Evolutionary conservation across 2,113 vertebrate species (phyloP), one percentile per base, ranked within the genome.

Genomic region (Arenaria interpres): DNA sequence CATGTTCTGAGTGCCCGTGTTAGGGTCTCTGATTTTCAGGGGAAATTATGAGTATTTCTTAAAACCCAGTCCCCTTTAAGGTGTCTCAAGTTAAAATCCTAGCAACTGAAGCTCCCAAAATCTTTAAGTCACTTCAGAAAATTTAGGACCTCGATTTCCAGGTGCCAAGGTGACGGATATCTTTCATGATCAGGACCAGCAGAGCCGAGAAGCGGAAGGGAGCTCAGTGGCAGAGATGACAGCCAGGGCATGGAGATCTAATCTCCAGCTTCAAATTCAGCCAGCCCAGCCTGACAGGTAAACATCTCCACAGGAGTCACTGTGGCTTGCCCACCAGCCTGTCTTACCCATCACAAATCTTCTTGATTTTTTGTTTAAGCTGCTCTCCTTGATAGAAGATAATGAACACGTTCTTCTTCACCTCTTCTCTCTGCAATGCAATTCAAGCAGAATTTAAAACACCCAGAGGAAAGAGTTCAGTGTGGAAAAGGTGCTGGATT

Each of bases 381-480:
- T 99, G 98, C 33, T 99, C 98, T 81, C 98, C 98, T 98, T 99
- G 98, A 72, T 98, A 98, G 97, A 98, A 99, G 92, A 99, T 98
- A 94, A 99, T 98, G 95, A 99, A 99, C 53, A 98, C 98, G 0
- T 98, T 98, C 97, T 98, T 99, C 89, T 98, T 98, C 74, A 98
- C 93, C 71, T 98, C 98, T 98, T 98, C 98, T 96, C 97, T 98
- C 98, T 98, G 95, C 66, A 96, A 98, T 20, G 33, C 23, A 96
- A 95, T 83, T 60, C 66, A 91, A 88, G 17, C 14, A 86, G 73
- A 92, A 83, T 90, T 85, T 83, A 90, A 83, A 24, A 15, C 28
- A 75, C 14, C 2, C 14, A 20, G 16, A 48, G 21, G 28, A 54
- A 90, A 91, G 33, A 59, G 24, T 37, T 24, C 7, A 6, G 50